Conservation (phyloP, 2,888 invertebrate species). For the Mesochorus sp. region DNA sequence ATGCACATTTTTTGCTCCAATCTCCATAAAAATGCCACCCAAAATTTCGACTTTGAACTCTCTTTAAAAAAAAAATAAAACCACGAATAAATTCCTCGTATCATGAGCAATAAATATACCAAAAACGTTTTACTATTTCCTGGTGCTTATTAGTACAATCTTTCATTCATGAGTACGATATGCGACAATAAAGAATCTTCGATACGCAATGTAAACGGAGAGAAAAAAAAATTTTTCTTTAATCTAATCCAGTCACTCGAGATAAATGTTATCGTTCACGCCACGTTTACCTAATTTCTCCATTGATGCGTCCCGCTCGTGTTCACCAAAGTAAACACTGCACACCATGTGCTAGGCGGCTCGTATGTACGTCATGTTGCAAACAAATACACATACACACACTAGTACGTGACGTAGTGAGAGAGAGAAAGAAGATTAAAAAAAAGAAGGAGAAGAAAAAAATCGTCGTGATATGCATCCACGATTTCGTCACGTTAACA, state of each 20-base stretch:
- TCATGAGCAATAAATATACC: not conserved
- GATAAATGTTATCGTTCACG: slow-evolving; percentile 24
- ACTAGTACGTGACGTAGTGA: not conserved
- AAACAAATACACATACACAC: not conserved
- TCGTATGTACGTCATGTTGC: too few relatives aligned
- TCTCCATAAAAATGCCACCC: too few relatives aligned
- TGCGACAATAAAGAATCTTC: too few relatives aligned
- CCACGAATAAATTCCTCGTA: not conserved
- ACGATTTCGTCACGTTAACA: slow-evolving; percentile 38
- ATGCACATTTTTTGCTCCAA: too few relatives aligned
- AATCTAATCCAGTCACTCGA: not conserved
- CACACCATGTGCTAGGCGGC: slow-evolving; percentile 14
- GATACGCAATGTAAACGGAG: slow-evolving; percentile 20
- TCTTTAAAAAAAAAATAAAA: not conserved
- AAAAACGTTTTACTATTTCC: not conserved
- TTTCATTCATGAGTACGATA: slow-evolving; percentile 37
- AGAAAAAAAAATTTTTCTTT: slow-evolving; percentile 12
- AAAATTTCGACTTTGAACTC: too few relatives aligned
- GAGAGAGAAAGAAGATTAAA: not conserved
- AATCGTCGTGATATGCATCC: slow-evolving; percentile 10
- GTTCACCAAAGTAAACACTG: not conserved
- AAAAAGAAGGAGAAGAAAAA: not conserved
- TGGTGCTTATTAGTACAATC: not conserved
- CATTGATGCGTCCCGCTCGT: slow-evolving; percentile 32
- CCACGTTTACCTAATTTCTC: slow-evolving; percentile 5